Evolutionary conservation across 2,113 vertebrate genomes (phyloP).

Genomic region (Zosterops japonicus): DNA sequence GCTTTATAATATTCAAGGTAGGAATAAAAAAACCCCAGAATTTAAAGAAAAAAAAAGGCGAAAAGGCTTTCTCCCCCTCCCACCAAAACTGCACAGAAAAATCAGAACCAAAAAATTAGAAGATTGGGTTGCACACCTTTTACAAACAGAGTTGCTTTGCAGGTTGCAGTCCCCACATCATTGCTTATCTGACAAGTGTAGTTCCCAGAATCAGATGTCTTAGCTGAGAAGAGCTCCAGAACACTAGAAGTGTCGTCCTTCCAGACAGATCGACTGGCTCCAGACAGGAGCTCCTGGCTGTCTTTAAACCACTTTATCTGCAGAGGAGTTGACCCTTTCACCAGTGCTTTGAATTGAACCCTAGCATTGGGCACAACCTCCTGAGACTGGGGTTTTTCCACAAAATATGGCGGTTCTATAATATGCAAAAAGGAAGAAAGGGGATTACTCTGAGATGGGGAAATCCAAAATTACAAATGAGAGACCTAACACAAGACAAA

Average conservation of each 20-base stretch:
- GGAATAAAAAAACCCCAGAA: background rate
- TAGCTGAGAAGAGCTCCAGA: conserved; percentile 90
- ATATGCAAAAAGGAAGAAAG: conserved; percentile 23
- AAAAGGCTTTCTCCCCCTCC: background rate
- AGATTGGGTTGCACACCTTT: conserved; percentile 84
- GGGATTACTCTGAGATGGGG: background rate
- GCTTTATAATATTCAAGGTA: background rate
- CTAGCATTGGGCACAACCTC: conserved; percentile 87
- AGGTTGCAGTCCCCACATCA: conserved; percentile 89
- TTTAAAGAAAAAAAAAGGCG: background rate
- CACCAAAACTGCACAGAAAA: background rate
- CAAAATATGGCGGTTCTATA: conserved; percentile 90
- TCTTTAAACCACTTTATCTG: conserved; percentile 96
- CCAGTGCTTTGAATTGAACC: conserved; percentile 87
- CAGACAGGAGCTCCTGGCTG: conserved; percentile 87
- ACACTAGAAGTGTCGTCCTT: conserved; percentile 89
- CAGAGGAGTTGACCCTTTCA: conserved; percentile 89
- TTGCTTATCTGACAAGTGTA: conserved; percentile 93
- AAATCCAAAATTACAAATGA: background rate
- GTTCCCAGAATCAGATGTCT: conserved; percentile 86
- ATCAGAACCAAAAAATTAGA: background rate
- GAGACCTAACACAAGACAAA: background rate
- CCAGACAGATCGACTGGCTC: conserved; percentile 82
- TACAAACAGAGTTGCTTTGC: conserved; percentile 89
- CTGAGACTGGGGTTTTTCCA: conserved; percentile 91